Conservation (phyloP, 2,113 vertebrate species). For the Zosterops japonicus region DNA sequence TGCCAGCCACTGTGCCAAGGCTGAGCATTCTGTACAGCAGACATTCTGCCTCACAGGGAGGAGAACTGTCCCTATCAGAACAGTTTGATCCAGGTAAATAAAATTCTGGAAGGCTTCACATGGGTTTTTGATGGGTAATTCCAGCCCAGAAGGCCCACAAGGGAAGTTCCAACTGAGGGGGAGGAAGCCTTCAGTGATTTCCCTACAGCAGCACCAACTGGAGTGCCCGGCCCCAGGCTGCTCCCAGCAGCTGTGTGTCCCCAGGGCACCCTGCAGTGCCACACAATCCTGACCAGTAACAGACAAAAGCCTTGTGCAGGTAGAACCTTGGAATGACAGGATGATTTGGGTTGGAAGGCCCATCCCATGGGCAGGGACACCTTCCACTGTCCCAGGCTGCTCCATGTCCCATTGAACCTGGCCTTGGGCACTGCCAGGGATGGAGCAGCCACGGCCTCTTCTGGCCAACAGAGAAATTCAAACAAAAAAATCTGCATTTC, state of each 20-base stretch:
- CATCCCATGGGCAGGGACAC: not conserved
- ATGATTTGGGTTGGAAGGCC: not conserved
- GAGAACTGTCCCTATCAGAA: not conserved
- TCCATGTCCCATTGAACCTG: not conserved
- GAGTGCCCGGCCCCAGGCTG: not conserved
- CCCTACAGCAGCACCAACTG: rapidly evolving
- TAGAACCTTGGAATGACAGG: rapidly evolving
- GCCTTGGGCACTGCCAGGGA: not conserved
- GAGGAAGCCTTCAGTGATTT: not conserved
- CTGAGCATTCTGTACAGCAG: not conserved
- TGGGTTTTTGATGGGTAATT: not conserved
- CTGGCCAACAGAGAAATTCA: not conserved
- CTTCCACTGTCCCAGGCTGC: not conserved
- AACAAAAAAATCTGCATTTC: not conserved
- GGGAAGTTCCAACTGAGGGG: not conserved
- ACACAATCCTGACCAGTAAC: rapidly evolving
- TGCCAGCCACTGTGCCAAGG: not conserved
- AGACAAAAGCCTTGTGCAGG: not conserved
- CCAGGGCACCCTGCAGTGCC: not conserved
- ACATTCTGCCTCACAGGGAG: not conserved
- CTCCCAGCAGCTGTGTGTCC: not conserved
- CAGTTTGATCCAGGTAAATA: not conserved
- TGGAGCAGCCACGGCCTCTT: not conserved
- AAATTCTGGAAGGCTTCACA: not conserved
- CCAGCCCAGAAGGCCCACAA: not conserved